These are phyloP conservation scores for Clivina fossor DNA, from an alignment of 2,888 invertebrate species.

Conservation along the genomic window DNA sequence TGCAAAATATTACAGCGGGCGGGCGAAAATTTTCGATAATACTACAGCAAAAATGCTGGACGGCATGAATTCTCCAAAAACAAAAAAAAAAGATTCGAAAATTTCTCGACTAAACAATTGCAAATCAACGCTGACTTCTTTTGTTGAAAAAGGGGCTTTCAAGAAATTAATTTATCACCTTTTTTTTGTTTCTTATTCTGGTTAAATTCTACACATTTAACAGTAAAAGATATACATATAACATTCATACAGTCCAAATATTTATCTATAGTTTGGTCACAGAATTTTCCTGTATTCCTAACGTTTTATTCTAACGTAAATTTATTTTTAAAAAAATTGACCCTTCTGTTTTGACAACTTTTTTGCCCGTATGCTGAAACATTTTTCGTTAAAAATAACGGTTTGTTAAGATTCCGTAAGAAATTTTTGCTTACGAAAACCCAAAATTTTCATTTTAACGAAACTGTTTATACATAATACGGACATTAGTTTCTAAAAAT, in stretches of 20 bases:
- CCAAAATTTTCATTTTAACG: no score
- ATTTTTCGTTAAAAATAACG: background rate
- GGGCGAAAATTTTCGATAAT: constrained; percentile 3
- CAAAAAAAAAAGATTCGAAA: no score
- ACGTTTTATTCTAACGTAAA: no score
- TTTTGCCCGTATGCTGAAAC: background rate
- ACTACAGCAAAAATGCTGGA: constrained; percentile 34
- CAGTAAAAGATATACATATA: background rate
- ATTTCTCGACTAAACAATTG: constrained; percentile 12
- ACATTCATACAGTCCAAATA: background rate
- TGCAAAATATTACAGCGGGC: constrained; percentile 33
- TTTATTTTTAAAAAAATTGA: background rate
- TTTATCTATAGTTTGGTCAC: no score
- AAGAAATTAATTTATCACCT: constrained; percentile 2
- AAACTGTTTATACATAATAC: no score
- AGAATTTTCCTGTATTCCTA: no score
- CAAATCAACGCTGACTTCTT: constrained; percentile 17
- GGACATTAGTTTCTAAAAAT: no score
- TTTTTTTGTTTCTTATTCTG: background rate
- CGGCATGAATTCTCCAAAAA: constrained; percentile 30
- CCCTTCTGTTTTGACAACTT: background rate
- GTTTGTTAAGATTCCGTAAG: no score
- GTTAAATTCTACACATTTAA: background rate
- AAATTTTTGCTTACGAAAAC: no score
- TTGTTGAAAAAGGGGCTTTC: constrained; percentile 18